A percentile compares a stretch with the other conserved stretches of the same genome.
Conservation (phyloP, 2,113 vertebrate genomes). For the Capreolus pygargus region DNA sequence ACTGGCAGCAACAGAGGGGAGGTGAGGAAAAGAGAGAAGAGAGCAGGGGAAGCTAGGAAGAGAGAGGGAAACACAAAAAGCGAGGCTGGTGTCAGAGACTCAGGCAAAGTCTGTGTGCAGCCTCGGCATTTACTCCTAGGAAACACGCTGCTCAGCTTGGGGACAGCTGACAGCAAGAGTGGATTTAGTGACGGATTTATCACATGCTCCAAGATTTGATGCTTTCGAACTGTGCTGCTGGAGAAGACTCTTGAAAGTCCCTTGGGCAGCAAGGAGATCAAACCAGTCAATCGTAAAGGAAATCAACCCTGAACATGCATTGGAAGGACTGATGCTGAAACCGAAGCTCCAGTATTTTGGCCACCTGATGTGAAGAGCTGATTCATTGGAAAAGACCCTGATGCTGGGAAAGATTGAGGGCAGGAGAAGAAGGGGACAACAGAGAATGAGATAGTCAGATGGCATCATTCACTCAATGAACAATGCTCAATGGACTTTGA, state of each 20-base stretch:
- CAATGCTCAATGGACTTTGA: neutral
- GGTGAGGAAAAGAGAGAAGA: neutral
- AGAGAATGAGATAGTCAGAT: neutral
- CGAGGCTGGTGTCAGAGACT: neutral
- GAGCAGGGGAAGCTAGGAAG: neutral
- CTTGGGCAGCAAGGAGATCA: neutral
- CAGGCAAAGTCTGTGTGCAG: neutral
- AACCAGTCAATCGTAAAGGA: neutral
- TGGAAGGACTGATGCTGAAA: neutral
- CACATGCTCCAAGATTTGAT: neutral
- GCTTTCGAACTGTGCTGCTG: neutral
- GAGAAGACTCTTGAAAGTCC: neutral
- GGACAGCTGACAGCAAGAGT: neutral
- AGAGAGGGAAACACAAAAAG: neutral
- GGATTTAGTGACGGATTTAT: neutral
- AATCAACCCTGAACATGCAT: neutral
- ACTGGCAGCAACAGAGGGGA: neutral
- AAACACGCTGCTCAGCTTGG: slow-evolving; percentile 49
- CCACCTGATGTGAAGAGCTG: neutral
- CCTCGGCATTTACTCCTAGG: neutral
- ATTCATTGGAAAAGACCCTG: neutral
- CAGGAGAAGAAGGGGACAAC: neutral
- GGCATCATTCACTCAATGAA: neutral
- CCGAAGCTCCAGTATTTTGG: neutral
- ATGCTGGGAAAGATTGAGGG: neutral